Base-by-base conservation (phyloP, 2,797 vertebrate genomes). In the Margarornis squamiger region DNA sequence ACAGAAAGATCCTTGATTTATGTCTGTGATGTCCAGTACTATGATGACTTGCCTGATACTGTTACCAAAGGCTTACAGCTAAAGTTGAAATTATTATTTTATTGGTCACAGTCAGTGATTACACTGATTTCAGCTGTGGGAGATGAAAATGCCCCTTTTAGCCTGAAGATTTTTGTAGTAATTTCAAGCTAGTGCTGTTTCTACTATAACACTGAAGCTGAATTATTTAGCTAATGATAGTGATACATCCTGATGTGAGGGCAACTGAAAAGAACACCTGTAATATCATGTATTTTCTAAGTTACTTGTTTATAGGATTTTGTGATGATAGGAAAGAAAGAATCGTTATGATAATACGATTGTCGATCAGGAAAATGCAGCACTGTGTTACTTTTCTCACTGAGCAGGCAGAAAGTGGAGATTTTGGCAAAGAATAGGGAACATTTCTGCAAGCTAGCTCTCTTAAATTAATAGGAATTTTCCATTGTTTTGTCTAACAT, bases 401-500 rank as follows among this genome's bases (percentile, higher is more conserved):
- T 70, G 39, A 86, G 52, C 29, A 62, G 75, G 86, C 93, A 78
- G 16, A 78, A 93, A 89, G 46, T 45, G 20, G 21, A 36, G 36
- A 77, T 11, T 75, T 61, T 41, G 19, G n/a, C n/a, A 86, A 87
- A 82, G n/a, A 86, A n/a, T 14, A 58, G 17, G 26, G 39, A 65
- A 34, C 5, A 16, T 58, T 81, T 55, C 61, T 91, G 55, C 59
- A 86, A 88, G 43, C 38, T 81, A 11, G 0, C 22, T 70, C 19
- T 62, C 59, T 62, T 77, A 57, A 79, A 74, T 57, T 58, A 63
- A 90, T 57, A 76, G 57, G 72, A 91, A 49, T 77, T 93, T 92
- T 94, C 86, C 8, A 8, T 62, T 81, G 27, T 86, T 94, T 95
- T 82, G 10, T 83, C 91, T 90, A 86, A 86, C 38, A 20, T 49